Conservation (phyloP, 2,797 vertebrate genomes). For the Falco novaeseelandiae region DNA sequence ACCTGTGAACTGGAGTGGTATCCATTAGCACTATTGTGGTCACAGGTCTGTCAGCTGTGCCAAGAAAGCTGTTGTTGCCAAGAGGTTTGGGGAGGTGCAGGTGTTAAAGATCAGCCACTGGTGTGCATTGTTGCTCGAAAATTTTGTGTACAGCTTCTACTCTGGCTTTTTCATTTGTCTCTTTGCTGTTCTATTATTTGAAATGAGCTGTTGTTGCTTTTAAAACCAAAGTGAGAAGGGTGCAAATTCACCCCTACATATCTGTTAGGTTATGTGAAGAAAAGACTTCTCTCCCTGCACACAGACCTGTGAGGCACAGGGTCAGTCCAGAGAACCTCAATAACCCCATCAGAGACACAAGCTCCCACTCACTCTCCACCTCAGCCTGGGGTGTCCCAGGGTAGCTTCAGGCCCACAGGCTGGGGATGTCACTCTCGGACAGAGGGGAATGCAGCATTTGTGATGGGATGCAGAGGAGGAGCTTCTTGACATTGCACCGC, state of each 20-base stretch:
- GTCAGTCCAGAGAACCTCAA: neutral
- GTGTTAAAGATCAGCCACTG: neutral
- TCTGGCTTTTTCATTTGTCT: neutral
- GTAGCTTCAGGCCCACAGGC: neutral
- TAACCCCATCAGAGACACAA: neutral
- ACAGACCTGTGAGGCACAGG: fast-evolving
- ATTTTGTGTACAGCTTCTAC: neutral
- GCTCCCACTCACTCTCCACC: neutral
- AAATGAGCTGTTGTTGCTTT: neutral
- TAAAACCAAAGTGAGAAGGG: neutral
- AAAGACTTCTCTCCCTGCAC: neutral
- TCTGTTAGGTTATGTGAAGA: neutral
- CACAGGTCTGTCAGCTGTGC: neutral
- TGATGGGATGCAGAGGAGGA: neutral
- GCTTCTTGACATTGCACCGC: neutral
- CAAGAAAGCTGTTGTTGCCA: neutral
- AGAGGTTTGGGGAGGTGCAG: neutral
- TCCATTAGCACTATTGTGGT: neutral
- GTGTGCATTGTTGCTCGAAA: neutral
- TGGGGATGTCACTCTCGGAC: neutral
- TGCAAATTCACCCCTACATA: neutral
- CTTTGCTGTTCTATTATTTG: neutral
- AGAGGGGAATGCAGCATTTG: neutral
- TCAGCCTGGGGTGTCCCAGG: neutral
- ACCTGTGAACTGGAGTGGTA: neutral